Conservation (phyloP, 2,113 vertebrate species). For the Phrynosoma platyrhinos region DNA sequence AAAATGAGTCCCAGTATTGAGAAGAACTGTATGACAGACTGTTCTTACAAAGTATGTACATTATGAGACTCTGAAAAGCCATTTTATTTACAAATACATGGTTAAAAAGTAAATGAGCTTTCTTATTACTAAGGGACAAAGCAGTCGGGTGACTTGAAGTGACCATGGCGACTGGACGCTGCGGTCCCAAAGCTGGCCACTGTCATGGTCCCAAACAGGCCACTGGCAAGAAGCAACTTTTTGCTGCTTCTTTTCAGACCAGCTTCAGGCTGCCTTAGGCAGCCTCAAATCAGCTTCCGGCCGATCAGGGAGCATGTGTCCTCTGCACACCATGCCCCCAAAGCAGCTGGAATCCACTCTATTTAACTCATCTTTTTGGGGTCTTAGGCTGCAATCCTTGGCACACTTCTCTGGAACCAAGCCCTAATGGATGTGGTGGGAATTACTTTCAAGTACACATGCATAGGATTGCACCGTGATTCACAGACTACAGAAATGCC, state of each 20-base stretch:
- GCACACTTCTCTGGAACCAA: background rate
- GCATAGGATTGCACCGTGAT: background rate
- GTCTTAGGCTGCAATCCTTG: background rate
- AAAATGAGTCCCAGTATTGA: background rate
- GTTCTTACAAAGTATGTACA: background rate
- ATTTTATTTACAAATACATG: conserved; percentile 27
- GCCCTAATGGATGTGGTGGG: background rate
- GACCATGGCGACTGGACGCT: no score
- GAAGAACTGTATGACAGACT: conserved; percentile 39
- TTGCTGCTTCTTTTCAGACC: no score
- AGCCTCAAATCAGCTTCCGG: no score
- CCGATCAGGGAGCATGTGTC: no score
- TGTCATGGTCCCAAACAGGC: no score
- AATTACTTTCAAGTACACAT: background rate
- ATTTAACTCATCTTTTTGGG: background rate
- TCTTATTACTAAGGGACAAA: no score
- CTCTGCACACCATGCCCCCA: no score
- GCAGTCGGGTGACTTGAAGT: no score
- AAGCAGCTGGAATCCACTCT: no score
- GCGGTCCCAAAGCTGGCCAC: no score
- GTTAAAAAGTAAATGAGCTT: conserved; percentile 27
- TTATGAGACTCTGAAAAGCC: conserved; percentile 48
- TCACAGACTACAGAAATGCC: conserved; percentile 41
- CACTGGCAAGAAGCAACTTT: no score
- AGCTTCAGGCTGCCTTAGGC: no score